These are phyloP conservation scores for Pristionchus exspectatus DNA, from an alignment of 2,888 invertebrate species.

Conservation along the genomic window DNA sequence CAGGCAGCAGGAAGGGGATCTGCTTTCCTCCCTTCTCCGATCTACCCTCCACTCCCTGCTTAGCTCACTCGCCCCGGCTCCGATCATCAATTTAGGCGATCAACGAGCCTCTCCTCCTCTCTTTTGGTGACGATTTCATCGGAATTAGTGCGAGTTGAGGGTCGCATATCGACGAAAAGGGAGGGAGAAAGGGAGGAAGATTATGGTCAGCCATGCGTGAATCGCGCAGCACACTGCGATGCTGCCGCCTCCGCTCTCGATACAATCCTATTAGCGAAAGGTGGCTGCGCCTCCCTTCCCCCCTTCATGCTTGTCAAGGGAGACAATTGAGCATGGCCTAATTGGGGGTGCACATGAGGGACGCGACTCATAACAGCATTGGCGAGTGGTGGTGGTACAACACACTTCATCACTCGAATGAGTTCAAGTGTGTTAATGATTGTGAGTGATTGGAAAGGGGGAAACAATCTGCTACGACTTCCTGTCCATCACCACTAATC, in stretches of 20 bases:
- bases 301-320: neutral
- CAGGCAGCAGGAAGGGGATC: neutral
- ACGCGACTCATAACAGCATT: neutral
- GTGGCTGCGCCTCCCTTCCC: neutral
- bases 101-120: neutral
- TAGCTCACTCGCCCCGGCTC: neutral
- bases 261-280: slow-evolving; percentile 12
- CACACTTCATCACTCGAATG: neutral
- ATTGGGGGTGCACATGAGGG: slow-evolving; percentile 12
- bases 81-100: neutral
- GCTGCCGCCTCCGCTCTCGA: slow-evolving; percentile 4
- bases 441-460: neutral
- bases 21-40: neutral
- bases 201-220: slow-evolving; percentile 28
- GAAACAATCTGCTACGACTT: slow-evolving; percentile 36
- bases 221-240: neutral
- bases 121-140: slow-evolving; percentile 25
- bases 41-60: neutral
- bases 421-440: slow-evolving; percentile 22
- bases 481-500: slow-evolving; percentile 35
- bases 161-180: slow-evolving; percentile 19
- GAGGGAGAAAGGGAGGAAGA: neutral
- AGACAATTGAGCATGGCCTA: slow-evolving; percentile 31
- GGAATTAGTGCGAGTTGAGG: slow-evolving; percentile 41
- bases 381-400: neutral